Evolutionary conservation across 2,797 vertebrate genomes (phyloP).

Genomic region (Staurois parvus): DNA sequence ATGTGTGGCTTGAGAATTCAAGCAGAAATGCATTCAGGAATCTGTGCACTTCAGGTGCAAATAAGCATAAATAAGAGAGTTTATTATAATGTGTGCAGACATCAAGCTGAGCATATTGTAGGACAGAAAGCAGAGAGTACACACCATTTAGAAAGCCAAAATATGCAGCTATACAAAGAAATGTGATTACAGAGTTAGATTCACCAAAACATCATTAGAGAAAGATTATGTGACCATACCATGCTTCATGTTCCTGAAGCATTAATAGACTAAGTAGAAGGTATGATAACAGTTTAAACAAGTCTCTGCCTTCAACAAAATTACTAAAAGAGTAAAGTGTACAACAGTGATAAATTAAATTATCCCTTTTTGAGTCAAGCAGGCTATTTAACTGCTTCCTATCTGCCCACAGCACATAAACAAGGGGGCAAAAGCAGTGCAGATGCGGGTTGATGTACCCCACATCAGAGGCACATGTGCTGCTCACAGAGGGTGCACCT

Average conservation of each 20-base stretch:
- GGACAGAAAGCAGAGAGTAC: conserved; percentile 12
- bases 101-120: conserved; percentile 40
- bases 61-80: conserved; percentile 39
- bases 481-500: too few relatives aligned
- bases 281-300: background rate
- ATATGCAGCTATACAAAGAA: conserved; percentile 22
- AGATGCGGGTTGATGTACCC: too few relatives aligned
- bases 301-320: background rate
- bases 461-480: too few relatives aligned
- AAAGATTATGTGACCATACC: background rate
- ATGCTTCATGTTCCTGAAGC: background rate
- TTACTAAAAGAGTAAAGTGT: background rate
- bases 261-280: background rate
- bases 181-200: background rate
- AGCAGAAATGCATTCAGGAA: conserved; percentile 39
- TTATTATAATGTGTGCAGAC: conserved; percentile 46
- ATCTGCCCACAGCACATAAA: too few relatives aligned
- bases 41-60: conserved; percentile 31
- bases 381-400: too few relatives aligned
- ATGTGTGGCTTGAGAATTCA: conserved; percentile 25
- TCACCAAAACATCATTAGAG: background rate
- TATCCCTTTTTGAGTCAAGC: too few relatives aligned
- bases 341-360: too few relatives aligned
- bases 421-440: too few relatives aligned
- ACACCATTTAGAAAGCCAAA: conserved; percentile 20